phyloP scores from a whole-genome alignment of 2,797 vertebrate genomes.

The Balearica regulorum region DNA sequence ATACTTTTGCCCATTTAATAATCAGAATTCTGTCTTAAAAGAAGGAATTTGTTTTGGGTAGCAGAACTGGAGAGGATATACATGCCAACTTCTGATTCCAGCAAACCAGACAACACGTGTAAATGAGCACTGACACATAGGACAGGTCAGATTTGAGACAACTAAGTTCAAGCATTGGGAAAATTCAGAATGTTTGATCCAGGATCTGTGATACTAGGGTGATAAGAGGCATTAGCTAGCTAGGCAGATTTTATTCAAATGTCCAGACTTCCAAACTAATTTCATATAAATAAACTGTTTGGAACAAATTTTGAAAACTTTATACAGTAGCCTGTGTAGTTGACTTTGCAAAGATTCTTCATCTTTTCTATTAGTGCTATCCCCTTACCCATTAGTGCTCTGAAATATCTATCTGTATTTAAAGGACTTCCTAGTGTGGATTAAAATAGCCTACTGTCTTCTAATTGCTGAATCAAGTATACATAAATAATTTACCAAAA shows the following conservation, averaged over 20 bases:
- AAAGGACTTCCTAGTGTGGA: slow-evolving; percentile 13
- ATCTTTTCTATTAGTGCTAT: background rate
- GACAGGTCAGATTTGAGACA: background rate
- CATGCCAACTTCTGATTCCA: background rate
- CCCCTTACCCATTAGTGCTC: background rate
- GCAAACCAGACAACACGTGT: background rate
- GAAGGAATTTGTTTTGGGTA: background rate
- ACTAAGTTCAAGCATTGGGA: background rate
- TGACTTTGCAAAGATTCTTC: background rate
- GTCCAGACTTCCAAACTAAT: background rate
- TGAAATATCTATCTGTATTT: background rate
- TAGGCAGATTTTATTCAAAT: background rate
- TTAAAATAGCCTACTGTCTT: background rate
- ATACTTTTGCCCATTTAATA: background rate
- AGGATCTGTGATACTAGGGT: background rate
- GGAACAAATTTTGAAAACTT: background rate
- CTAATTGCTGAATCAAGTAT: slow-evolving; percentile 62
- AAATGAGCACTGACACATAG: background rate
- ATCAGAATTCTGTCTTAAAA: background rate
- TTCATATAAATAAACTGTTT: background rate
- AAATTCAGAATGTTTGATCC: background rate
- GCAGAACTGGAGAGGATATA: background rate
- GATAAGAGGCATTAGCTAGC: background rate
- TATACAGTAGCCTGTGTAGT: background rate
- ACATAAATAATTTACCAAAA: slow-evolving; percentile 57